Evolutionary conservation across 2,797 vertebrate species (phyloP), one percentile per base, ranked within the genome.

Genomic region (Halcyon smyrnensis): DNA sequence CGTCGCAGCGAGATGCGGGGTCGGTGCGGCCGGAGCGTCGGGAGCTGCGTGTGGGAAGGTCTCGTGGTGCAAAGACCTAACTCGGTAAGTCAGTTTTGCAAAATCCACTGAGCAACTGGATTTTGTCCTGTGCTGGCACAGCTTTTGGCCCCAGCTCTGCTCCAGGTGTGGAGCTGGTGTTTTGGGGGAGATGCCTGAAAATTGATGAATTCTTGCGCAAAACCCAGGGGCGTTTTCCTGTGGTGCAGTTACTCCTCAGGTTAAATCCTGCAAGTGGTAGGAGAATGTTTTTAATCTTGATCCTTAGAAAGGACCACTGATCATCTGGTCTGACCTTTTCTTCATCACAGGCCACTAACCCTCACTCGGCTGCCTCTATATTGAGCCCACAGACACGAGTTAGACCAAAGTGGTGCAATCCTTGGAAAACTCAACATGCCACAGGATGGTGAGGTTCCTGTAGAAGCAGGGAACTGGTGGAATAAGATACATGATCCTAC

Each of bases 11-110:
- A 2, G 17, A 21, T 43, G 85, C 41, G 27, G 53, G 19, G 39
- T 67, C 43, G 36, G 32, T 2, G 1, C 1, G 1, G 30, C 9
- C 12, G 69, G 18, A 7, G 39, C 36, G 23, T 21, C 18, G 4
- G 45, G 24, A 11, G 5, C 32, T 5, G 5, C 34, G 3, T 3
- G 0, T 17, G 57, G 54, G 30, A 67, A 59, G n/a, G 37, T 16
- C 27, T 17, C 4, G 32, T 30, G 51, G 15, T 41, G 36, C 14
- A 9, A 48, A 69, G 18, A 18, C 48, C 32, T 17, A 12, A 36
- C 43, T 36, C 19, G 2, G 10, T 30, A 39, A 82, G 50, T 53
- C 7, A 15, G 21, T 53, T 84, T 48, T 64, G 39, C 15, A 41
- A 74, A 93, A 67, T 39, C 43, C 16, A 21, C 34, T 37, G 36